A percentile compares a stretch with the other conserved stretches of the same genome.
phyloP scores from a whole-genome alignment of 2,113 vertebrate species.

The Phoenicopterus ruber region DNA sequence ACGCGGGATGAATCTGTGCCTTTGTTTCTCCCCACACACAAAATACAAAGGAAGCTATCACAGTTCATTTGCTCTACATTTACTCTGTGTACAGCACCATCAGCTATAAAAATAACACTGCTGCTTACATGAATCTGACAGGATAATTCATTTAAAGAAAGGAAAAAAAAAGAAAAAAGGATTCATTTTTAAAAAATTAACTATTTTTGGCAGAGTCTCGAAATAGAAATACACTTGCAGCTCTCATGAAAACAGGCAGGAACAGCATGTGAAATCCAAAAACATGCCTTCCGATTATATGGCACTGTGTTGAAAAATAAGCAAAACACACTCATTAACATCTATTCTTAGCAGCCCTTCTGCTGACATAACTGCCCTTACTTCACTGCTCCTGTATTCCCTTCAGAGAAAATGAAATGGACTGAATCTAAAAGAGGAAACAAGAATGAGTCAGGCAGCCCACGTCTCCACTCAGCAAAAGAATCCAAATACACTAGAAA shows the following conservation, averaged over 20 bases:
- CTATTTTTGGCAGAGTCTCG: not conserved
- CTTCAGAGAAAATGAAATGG: not conserved
- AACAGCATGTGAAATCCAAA: constrained; percentile 48
- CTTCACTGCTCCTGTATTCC: not conserved
- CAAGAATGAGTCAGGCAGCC: not conserved
- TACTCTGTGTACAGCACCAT: not conserved
- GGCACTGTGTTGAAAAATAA: constrained; percentile 6
- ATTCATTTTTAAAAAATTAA: not conserved
- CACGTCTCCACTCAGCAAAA: not conserved
- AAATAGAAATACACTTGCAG: constrained; percentile 34
- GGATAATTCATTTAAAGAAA: not conserved
- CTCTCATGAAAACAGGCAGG: not conserved
- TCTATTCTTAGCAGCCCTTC: constrained; percentile 27
- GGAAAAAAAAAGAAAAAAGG: not conserved
- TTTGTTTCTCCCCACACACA: not conserved
- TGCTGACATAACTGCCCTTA: not conserved
- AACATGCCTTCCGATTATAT: not conserved
- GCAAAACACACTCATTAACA: not conserved
- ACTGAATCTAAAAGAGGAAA: not conserved
- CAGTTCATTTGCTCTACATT: not conserved
- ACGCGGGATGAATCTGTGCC: not conserved
- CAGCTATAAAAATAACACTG: constrained; percentile 5
- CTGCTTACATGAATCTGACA: not conserved
- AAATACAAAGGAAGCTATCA: not conserved
- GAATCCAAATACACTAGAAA: not conserved